Evolutionary conservation across 2,113 vertebrate genomes (phyloP).

Genomic region (Protobothrops mucrosquamatus): DNA sequence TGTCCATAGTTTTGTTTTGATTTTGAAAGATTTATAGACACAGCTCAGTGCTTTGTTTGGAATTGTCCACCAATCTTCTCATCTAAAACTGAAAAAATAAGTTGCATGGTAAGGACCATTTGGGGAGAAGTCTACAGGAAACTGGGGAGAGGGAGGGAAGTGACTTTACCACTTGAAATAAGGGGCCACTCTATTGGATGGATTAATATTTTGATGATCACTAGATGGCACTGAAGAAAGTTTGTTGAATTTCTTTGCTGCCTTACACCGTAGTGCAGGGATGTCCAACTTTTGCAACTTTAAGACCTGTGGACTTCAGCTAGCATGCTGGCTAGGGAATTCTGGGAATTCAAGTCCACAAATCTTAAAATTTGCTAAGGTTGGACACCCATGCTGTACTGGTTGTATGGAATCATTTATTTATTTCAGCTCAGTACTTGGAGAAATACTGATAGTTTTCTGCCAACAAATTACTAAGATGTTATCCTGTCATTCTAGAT

Average conservation of each 20-base stretch:
- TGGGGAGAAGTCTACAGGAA: neutral
- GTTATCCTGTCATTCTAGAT: neutral
- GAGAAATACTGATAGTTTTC: neutral
- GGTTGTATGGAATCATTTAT: neutral
- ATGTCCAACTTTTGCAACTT: neutral
- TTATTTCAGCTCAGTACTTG: neutral
- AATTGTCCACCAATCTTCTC: neutral
- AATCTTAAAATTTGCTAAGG: neutral
- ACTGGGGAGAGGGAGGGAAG: neutral
- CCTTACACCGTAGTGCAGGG: neutral
- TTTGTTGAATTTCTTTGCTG: neutral
- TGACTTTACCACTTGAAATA: neutral
- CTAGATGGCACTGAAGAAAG: neutral
- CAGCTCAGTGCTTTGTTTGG: neutral
- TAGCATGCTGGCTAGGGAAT: neutral
- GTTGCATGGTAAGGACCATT: neutral
- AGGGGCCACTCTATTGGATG: neutral
- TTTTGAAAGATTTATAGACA: neutral
- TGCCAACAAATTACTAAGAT: neutral
- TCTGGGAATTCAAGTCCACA: neutral
- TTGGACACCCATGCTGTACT: neutral
- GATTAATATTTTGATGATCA: neutral
- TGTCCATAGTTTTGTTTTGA: neutral
- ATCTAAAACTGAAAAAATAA: neutral
- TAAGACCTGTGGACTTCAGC: neutral